Percentiles rank a stretch among this genome's conserved stretches.
These are phyloP conservation scores for Acleris cristana DNA, from an alignment of 2,888 invertebrate genomes.

Conservation along the genomic window DNA sequence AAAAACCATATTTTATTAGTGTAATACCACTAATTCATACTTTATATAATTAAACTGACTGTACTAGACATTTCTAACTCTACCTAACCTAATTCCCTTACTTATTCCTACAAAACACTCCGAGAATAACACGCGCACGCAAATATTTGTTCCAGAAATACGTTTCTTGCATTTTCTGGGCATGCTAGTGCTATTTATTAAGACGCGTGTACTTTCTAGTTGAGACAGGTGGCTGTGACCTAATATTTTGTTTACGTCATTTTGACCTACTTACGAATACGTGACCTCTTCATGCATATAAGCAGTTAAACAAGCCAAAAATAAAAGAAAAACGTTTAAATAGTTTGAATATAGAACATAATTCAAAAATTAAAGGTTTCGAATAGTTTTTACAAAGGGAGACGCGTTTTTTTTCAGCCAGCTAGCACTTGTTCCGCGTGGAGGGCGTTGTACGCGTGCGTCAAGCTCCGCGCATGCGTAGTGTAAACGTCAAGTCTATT, in stretches of 20 bases:
- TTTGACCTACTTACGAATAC: slow-evolving; percentile 38
- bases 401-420: not conserved
- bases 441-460: slow-evolving; percentile 61
- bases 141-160: slow-evolving; percentile 25
- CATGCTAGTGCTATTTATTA: slow-evolving; percentile 24
- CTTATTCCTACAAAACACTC: slow-evolving; percentile 13
- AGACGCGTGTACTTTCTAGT: slow-evolving; percentile 29
- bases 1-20: too few species aligned
- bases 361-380: not conserved
- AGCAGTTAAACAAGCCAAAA: not conserved
- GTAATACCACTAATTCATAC: too few species aligned
- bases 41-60: too few species aligned
- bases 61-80: not conserved
- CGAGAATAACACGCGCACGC: slow-evolving; percentile 11
- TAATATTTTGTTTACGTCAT: slow-evolving; percentile 39
- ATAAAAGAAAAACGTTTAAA: not conserved
- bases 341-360: not conserved
- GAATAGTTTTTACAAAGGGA: not conserved
- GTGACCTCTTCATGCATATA: not conserved
- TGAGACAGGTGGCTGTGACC: slow-evolving; percentile 36
- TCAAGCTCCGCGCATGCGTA: slow-evolving; percentile 59
- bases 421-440: slow-evolving; percentile 12
- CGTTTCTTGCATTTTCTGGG: slow-evolving; percentile 10
- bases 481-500: slow-evolving; percentile 74
- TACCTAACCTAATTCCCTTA: not conserved